Evolutionary conservation across 2,113 vertebrate genomes (phyloP).

Genomic region (Corythoichthys haematopterus): DNA sequence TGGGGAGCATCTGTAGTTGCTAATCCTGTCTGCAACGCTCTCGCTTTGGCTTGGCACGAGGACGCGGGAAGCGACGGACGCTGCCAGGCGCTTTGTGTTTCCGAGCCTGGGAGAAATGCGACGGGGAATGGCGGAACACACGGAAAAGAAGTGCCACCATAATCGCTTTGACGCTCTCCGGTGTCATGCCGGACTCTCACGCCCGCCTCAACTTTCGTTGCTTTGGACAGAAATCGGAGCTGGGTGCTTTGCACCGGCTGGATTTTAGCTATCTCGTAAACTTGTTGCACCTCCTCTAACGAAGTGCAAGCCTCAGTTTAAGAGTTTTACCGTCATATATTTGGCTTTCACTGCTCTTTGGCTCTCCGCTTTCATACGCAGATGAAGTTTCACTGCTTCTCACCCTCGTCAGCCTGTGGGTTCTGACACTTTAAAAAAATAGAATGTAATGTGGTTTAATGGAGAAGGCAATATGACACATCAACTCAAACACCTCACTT

Average conservation of each 20-base stretch:
- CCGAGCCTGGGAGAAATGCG: constrained; percentile 43
- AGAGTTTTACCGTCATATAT: constrained; percentile 39
- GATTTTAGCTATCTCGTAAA: constrained; percentile 26
- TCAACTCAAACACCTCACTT: not conserved
- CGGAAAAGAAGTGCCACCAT: constrained; percentile 33
- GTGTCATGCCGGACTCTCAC: constrained; percentile 42
- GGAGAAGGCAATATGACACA: not conserved
- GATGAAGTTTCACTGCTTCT: constrained; percentile 27
- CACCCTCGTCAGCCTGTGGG: constrained; percentile 5
- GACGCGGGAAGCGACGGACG: constrained; percentile 29
- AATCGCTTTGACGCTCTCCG: constrained; percentile 51
- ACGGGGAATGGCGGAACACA: constrained; percentile 17
- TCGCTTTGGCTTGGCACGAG: constrained; percentile 44
- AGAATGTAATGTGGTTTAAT: constrained; percentile 16
- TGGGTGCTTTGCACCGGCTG: not conserved
- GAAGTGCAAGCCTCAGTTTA: constrained; percentile 26
- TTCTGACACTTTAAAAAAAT: constrained; percentile 23
- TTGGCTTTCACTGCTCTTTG: constrained; percentile 29
- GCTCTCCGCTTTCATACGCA: constrained; percentile 36
- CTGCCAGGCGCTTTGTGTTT: constrained; percentile 59
- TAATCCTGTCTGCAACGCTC: constrained; percentile 47
- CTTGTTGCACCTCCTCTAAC: constrained; percentile 5
- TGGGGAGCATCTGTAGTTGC: constrained; percentile 42
- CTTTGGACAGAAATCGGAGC: constrained; percentile 31
- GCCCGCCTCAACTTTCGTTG: constrained; percentile 13